Base-by-base conservation (phyloP, 2,888 invertebrate species). In the Pristionchus arcanus region DNA sequence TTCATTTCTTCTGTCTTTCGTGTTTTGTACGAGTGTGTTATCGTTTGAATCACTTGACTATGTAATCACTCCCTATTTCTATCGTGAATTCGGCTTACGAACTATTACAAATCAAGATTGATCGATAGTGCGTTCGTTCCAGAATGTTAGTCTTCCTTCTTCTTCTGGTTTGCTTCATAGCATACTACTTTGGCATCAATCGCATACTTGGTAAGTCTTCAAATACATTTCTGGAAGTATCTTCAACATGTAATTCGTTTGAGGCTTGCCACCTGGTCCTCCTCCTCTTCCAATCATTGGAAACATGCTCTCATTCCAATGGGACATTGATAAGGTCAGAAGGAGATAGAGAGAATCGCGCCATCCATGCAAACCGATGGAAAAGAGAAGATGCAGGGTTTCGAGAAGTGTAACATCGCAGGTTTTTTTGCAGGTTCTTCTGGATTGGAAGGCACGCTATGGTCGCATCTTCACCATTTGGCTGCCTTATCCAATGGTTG, bases 231-330 rank as follows among this genome's bases (percentile, higher is more conserved):
- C 68, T 15, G n/a, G 9, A 25, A 59, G 21, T 7, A 77, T 16
- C n/a, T 77, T 49, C 11, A 49, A 49, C 42, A 49, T 49, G 42
- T 7, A 19, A 74, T 37, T 5, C 42, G 7, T 37, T 55, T 28
- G 3, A 84, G 84, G 53, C 7, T 42, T 84, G 19, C 84, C 84
- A 2, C 84, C 84, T 31, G 84, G 84, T 53, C 84, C 84, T 53
- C 84, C 84, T 13, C 84, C 84, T 25, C 84, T 84, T 28, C 84
- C 84, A 1, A 37, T 84, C 16, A 84, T 84, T 28, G 84, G 84
- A 55, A 84, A 84, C 16, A 84, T 84, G 84, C 55, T 55, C 59
- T 53, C 59, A 13, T 84, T 84, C 84, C 28, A 84, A 49, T 84
- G 59, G 53, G 55, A 59, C 31, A 84, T 84, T 31, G 84, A 84